Evolutionary conservation across 2,113 vertebrate species (phyloP), one percentile per base, ranked within the genome.

Genomic region (Megaptera novaeangliae): DNA sequence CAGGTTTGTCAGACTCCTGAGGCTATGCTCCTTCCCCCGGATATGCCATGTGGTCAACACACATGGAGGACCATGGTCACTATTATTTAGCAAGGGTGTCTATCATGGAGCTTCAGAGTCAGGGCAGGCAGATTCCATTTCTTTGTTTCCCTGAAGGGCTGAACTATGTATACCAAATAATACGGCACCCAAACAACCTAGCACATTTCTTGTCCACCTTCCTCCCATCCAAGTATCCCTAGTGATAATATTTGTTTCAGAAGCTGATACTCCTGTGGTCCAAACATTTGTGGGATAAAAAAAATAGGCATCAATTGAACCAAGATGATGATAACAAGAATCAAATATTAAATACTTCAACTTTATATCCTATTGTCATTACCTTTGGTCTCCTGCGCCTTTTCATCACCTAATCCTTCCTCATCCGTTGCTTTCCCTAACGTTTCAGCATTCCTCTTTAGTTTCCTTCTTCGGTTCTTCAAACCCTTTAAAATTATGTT

Each of bases 91-190:
- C 46, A 57, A 89, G 31, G 52, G 55, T 72, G 17, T 87, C 29
- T 63, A 66, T 52, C 57, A 64, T 17, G 9, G 39, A 94, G 59
- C 36, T 59, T 68, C 41, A 88, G 52, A 93, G 15, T 88, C n/a
- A 82, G 23, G 80, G 27, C 8, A 52, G 39, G 25, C 36, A 86
- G 41, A 87, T 75, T 83, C 11, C 31, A 71, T 78, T 80, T 94
- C 57, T 94, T 92, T 68, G 36, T 31, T 93, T 44, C 41, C 75
- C 34, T 75, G 64, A 86, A 85, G 52, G 21, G 36, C 46, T 92
- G 13, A 81, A 75, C 21, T 36, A 44, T 36, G 5, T n/a, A 61
- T 83, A 89, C 23, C 90, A 98, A 81, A 87, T 69, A 95, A 91
- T 61, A 12, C 25, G 64, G 64, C 52, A 94, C 23, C 44, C 82